These are phyloP conservation scores for Spialia ferax DNA, from an alignment of 2,888 invertebrate genomes.

Conservation along the genomic window DNA sequence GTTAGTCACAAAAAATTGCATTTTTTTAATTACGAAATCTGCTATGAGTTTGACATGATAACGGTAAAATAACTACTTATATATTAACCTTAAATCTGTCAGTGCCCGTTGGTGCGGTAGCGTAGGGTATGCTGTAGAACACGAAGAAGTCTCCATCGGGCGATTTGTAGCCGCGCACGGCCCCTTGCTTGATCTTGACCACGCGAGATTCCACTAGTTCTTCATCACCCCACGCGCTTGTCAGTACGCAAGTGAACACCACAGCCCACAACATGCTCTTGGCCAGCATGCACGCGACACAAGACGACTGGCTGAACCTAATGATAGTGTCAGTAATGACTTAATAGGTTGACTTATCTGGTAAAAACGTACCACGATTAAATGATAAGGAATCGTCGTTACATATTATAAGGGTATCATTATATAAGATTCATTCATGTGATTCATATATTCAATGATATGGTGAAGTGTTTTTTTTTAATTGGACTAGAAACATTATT, in stretches of 20 bases:
- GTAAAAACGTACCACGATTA: background rate
- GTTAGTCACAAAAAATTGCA: no score
- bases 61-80: no score
- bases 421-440: no score
- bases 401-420: no score
- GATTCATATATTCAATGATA: no score
- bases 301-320: background rate
- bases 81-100: constrained; percentile 52
- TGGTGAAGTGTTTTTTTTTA: no score
- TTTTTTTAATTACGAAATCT: no score
- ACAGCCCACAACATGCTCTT: constrained; percentile 12
- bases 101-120: constrained; percentile 53
- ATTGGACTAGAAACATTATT: no score
- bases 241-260: constrained; percentile 10
- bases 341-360: background rate
- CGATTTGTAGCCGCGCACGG: constrained; percentile 53
- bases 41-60: no score
- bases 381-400: no score
- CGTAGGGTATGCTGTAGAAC: constrained; percentile 57
- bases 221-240: background rate
- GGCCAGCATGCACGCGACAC: no score
- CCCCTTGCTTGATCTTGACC: constrained; percentile 51
- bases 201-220: constrained; percentile 34
- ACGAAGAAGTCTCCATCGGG: constrained; percentile 42
- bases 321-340: background rate